These are phyloP conservation scores for Mobula birostris DNA, from an alignment of 2,113 vertebrate genomes.

Conservation along the genomic window DNA sequence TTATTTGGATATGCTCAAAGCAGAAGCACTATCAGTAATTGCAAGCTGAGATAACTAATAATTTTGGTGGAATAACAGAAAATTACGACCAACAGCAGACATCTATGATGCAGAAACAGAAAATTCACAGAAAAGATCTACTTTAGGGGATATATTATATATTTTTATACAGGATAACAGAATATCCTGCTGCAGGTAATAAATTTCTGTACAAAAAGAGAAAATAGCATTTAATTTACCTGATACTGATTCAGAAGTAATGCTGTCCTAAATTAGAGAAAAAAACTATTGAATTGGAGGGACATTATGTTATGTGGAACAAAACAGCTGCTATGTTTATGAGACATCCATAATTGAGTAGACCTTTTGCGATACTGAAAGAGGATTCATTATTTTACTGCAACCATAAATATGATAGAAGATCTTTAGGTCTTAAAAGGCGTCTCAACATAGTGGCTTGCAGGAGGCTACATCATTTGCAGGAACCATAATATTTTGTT, in stretches of 20 bases:
- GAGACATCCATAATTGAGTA: background rate
- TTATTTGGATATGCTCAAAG: background rate
- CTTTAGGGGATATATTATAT: too few relatives aligned
- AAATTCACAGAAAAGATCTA: background rate
- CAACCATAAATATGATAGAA: too few relatives aligned
- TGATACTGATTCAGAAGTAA: background rate
- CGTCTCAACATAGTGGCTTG: too few relatives aligned
- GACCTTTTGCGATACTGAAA: background rate
- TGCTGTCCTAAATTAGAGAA: background rate
- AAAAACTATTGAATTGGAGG: background rate
- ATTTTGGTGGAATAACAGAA: background rate
- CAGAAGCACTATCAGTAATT: background rate
- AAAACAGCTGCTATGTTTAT: background rate
- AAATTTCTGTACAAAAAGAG: background rate
- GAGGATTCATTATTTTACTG: background rate
- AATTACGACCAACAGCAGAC: background rate
- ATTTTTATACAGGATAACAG: too few relatives aligned
- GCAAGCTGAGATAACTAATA: background rate
- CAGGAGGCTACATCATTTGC: too few relatives aligned
- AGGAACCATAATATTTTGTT: too few relatives aligned
- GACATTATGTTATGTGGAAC: background rate
- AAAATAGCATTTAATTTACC: background rate
- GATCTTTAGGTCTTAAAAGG: too few relatives aligned
- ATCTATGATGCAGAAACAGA: background rate
- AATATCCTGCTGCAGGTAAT: background rate